These are phyloP conservation scores for Cepaea nemoralis DNA, from an alignment of 1,140 invertebrate species.

Conservation along the genomic window DNA sequence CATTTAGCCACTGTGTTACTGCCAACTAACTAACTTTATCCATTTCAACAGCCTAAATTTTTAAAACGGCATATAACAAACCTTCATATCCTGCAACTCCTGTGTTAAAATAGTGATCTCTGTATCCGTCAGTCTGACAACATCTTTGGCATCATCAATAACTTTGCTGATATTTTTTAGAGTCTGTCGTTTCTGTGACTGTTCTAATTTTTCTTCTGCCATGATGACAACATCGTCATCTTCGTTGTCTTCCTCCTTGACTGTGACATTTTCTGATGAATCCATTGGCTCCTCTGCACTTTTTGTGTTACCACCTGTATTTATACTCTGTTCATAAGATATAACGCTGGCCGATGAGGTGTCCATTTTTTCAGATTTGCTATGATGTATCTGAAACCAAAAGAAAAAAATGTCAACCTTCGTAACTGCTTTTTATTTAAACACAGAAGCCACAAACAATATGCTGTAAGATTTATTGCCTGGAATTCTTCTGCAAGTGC, in stretches of 20 bases:
- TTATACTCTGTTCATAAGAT: neutral
- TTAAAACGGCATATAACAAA: no score
- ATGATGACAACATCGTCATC: conserved; percentile 33
- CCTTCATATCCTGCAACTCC: neutral
- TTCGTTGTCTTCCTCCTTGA: neutral
- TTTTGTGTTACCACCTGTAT: neutral
- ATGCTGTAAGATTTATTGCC: no score
- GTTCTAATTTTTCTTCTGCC: conserved; percentile 1
- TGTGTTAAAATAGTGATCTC: neutral
- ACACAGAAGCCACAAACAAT: no score
- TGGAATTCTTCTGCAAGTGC: no score
- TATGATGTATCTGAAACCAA: no score
- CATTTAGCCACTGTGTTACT: no score
- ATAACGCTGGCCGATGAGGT: neutral
- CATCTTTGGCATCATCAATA: conserved; percentile 6
- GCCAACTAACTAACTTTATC: no score
- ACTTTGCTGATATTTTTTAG: neutral
- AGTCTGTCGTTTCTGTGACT: neutral
- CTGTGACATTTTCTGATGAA: neutral
- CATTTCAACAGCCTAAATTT: no score
- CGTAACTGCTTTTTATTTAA: no score
- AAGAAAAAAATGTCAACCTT: no score
- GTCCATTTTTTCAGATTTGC: no score
- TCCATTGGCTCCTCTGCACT: neutral
- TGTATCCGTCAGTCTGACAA: neutral